These are phyloP conservation scores for Melanotus villosus DNA, from an alignment of 2,888 invertebrate species.

Conservation along the genomic window DNA sequence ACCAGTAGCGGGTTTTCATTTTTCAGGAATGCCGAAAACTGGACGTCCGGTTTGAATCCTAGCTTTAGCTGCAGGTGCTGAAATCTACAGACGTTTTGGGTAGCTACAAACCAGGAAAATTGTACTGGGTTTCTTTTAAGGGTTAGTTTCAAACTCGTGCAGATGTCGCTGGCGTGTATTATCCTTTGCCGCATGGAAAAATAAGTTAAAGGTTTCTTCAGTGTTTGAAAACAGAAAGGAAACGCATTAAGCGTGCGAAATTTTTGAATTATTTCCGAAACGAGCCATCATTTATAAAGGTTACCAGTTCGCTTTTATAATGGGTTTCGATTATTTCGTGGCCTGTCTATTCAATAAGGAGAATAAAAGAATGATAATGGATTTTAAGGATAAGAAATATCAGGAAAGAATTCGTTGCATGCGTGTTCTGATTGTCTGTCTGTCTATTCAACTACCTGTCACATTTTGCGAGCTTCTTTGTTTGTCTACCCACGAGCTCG, in stretches of 20 bases:
- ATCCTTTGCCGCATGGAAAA: too few relatives aligned
- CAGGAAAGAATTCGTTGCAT: background rate
- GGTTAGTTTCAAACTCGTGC: too few relatives aligned
- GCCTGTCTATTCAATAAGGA: conserved; percentile 6
- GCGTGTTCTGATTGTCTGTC: conserved; percentile 18
- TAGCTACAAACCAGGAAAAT: background rate
- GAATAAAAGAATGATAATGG: conserved; percentile 18
- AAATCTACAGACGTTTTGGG: background rate
- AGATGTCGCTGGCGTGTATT: too few relatives aligned
- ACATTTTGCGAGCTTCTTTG: conserved; percentile 6
- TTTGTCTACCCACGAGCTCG: background rate
- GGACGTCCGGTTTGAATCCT: background rate
- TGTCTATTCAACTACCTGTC: conserved; percentile 19
- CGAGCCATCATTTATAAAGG: background rate
- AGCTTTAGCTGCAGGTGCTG: background rate
- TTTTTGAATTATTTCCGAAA: conserved; percentile 5
- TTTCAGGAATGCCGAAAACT: background rate
- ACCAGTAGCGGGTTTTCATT: background rate
- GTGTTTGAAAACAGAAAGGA: background rate
- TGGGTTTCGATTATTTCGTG: conserved; percentile 13
- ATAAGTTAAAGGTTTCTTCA: too few relatives aligned
- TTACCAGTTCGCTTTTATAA: background rate
- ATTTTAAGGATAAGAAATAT: conserved; percentile 10
- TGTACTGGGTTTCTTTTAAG: background rate
- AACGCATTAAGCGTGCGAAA: background rate